These are phyloP conservation scores for Myotis vivesi DNA, from an alignment of 2,797 vertebrate species.

Conservation along the genomic window DNA sequence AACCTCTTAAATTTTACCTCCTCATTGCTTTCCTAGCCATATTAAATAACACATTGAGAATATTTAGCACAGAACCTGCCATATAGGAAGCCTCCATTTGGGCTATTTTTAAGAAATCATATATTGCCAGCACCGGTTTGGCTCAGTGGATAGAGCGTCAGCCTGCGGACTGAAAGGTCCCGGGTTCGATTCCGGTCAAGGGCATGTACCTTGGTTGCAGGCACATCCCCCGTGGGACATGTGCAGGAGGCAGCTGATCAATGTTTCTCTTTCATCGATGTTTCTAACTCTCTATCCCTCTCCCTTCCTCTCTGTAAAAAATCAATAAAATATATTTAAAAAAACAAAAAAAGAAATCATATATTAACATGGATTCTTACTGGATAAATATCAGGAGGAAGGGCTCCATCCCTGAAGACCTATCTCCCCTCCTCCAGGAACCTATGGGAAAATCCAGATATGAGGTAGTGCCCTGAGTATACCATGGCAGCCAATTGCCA, in stretches of 20 bases:
- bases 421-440: neutral
- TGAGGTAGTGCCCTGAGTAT: neutral
- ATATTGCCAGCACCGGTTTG: too few relatives aligned
- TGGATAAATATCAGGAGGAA: neutral
- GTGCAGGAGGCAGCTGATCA: too few relatives aligned
- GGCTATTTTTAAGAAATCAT: neutral
- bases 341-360: neutral
- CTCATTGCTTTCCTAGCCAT: neutral
- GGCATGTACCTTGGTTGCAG: too few relatives aligned
- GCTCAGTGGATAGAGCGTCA: too few relatives aligned
- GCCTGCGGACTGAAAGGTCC: too few relatives aligned
- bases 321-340: too few relatives aligned
- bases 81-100: neutral
- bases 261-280: too few relatives aligned
- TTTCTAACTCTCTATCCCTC: too few relatives aligned
- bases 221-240: too few relatives aligned
- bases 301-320: too few relatives aligned
- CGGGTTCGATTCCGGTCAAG: too few relatives aligned
- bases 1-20: neutral
- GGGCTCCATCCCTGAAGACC: neutral
- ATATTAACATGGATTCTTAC: neutral
- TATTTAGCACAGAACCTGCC: neutral
- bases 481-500: constrained; percentile 71
- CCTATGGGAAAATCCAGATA: constrained; percentile 23
- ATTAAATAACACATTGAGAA: neutral